Evolutionary conservation across 1,140 invertebrate genomes (phyloP).

Genomic region (Berghia stephanieae): DNA sequence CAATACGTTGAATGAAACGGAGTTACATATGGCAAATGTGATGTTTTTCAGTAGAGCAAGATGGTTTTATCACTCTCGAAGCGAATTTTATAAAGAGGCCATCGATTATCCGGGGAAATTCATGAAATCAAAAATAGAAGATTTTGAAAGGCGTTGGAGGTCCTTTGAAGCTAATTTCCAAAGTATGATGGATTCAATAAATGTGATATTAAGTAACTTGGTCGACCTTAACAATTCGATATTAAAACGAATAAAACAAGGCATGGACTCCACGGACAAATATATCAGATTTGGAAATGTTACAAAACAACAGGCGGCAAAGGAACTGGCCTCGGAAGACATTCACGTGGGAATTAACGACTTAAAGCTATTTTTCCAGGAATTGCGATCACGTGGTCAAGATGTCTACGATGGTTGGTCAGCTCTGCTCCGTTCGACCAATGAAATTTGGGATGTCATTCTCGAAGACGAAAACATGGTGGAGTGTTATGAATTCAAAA

Average conservation of each 20-base stretch:
- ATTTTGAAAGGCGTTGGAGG: conserved; percentile 29
- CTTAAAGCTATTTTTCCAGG: conserved; percentile 43
- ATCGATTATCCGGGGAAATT: conserved; percentile 44
- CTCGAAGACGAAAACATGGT: conserved; percentile 43
- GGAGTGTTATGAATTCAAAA: conserved; percentile 46
- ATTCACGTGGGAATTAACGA: conserved; percentile 37
- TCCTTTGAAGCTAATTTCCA: conserved; percentile 28
- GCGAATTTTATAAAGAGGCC: conserved; percentile 43
- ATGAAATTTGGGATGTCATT: too few relatives aligned
- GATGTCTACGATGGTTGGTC: conserved; percentile 45
- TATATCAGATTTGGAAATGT: conserved; percentile 37
- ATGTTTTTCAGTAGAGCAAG: conserved; percentile 38
- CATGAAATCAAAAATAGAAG: conserved; percentile 32
- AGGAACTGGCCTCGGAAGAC: conserved; percentile 33
- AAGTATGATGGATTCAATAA: conserved; percentile 36
- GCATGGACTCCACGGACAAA: conserved; percentile 21
- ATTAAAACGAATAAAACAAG: conserved; percentile 21
- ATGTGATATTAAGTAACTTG: conserved; percentile 29
- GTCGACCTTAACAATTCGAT: conserved; percentile 30
- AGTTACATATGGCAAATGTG: conserved; percentile 28
- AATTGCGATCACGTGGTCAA: conserved; percentile 45
- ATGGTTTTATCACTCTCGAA: conserved; percentile 44
- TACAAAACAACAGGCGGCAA: too few relatives aligned
- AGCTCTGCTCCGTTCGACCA: conserved; percentile 12
- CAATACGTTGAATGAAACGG: conserved; percentile 35